Percentiles rank a stretch among this genome's conserved stretches.
Evolutionary conservation across 2,888 invertebrate genomes (phyloP).

Genomic region (Dermolepida albohirtum): DNA sequence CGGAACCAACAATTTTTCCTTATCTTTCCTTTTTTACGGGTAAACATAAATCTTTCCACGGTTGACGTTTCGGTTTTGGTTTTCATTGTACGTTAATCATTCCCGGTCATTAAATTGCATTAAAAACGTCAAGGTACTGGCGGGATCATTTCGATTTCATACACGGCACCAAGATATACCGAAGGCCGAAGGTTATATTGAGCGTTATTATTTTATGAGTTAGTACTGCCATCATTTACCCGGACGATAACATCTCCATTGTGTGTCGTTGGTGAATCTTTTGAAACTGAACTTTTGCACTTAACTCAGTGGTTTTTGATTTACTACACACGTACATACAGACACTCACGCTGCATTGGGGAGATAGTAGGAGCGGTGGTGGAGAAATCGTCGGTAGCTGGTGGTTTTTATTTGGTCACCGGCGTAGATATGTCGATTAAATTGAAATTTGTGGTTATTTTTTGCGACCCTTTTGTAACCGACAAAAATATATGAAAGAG

Average conservation of each 20-base stretch:
- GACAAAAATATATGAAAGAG: too few species aligned
- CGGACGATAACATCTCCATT: conserved; percentile 45
- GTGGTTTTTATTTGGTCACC: conserved; percentile 11
- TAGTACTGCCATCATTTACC: conserved; percentile 45
- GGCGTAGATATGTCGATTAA: background rate
- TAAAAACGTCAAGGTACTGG: conserved; percentile 47
- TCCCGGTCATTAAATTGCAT: conserved; percentile 47
- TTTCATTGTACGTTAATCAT: conserved; percentile 46
- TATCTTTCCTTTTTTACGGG: conserved; percentile 42
- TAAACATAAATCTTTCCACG: conserved; percentile 45
- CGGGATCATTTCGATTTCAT: conserved; percentile 45
- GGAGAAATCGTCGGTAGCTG: background rate
- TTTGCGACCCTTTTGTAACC: background rate
- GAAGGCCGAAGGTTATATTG: conserved; percentile 30
- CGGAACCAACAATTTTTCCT: conserved; percentile 14
- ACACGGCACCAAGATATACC: conserved; percentile 38
- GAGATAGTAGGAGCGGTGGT: background rate
- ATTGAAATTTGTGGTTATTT: conserved; percentile 29
- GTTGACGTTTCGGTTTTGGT: conserved; percentile 27
- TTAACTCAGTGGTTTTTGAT: conserved; percentile 34
- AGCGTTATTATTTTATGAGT: conserved; percentile 47
- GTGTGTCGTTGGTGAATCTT: conserved; percentile 42
- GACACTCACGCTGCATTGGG: conserved; percentile 3
- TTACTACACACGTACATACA: conserved; percentile 23
- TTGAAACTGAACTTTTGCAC: conserved; percentile 43